Evolutionary conservation across 1,140 invertebrate species (phyloP), one percentile per base, ranked within the genome.

Genomic region (Zaprionus ornatus): DNA sequence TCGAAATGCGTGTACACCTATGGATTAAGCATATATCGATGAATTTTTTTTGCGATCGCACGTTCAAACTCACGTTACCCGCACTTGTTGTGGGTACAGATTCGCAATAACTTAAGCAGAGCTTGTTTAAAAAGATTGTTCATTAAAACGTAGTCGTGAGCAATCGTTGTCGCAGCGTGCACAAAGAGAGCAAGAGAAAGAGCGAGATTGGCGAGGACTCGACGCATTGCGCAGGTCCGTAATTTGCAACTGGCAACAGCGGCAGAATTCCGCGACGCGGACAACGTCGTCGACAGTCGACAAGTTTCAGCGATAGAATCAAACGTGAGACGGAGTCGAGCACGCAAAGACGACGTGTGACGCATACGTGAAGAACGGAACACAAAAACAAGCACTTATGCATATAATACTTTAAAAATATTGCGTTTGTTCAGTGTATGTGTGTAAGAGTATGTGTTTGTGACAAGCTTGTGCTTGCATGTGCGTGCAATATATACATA

Each of bases 241-340:
- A 54, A 55, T 27, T 45, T 35, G 27, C 64, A 21, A 57, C 56
- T 57, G 40, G 62, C 61, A 29, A 65, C 54, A 40, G 56, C 25
- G 66, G 67, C 81, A 59, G 60, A 70, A 78, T 64, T 45, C 29
- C n/a, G 29, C 27, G 19, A 21, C 21, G 27, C 25, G 23, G 23
- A 40, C 42, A 56, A 21, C 63, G 50, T 17, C 64, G 64, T 42
- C 66, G 60, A 4, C 54, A 54, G 67, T 76, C 59, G 60, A 65
- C 66, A 27, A 37, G 32, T 45, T 65, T 75, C 60, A 65, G 60
- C 45, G 56, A 75, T 78, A 65, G 76, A 75, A 61, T 55, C 55
- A 88, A 87, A 88, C 62, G 74, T 77, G 74, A 78, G 67, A 74
- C 70, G 71, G 66, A 74, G 67, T 79, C 75, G 79, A 79, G 66